Evolutionary conservation across 2,113 vertebrate genomes (phyloP), one percentile per base, ranked within the genome.

Genomic region (Clinocottus analis): DNA sequence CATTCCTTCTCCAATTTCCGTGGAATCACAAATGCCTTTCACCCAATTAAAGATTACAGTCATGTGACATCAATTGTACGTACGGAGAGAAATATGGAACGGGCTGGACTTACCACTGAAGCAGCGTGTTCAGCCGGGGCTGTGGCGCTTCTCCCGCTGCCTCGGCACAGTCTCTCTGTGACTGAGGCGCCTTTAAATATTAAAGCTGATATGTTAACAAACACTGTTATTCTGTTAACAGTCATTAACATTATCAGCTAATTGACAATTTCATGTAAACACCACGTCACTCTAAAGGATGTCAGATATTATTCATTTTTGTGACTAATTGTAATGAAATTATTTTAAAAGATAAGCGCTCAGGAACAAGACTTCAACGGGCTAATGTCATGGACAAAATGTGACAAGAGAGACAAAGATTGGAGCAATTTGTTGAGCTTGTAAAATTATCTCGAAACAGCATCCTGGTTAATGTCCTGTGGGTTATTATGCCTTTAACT

Each of bases 41-140:
- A 19, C 85, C 75, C 87, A 93, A 92, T 92, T 91, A 93, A 93
- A 92, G 89, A 90, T 91, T 91, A 90, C 84, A 87, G 91, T 91
- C 85, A 76, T 87, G 85, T 90, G 89, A 90, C 87, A 92, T 90
- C 72, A 91, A 84, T 84, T 85, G 87, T 86, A 85, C 79, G 86
- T 77, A 78, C 70, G 87, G 63, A 65, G 49, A 80, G 82, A 88
- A 82, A 84, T 82, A 55, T 81, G 77, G 12, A 74, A 82, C 59
- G 72, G 75, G 72, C 75, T 66, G 80, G 77, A 93, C 94, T 37
- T 92, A 98, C 97, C 90, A 95, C 75, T 93, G 91, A 66, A 93
- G 92, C 35, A 87, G 78, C 21, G 92, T 85, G 66, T 90, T 89
- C 37, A 92, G 90, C 72, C 90, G 88, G 72, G 93, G 84, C 55